Evolutionary conservation across 2,113 vertebrate species (phyloP).

Genomic region (Mungos mungo): DNA sequence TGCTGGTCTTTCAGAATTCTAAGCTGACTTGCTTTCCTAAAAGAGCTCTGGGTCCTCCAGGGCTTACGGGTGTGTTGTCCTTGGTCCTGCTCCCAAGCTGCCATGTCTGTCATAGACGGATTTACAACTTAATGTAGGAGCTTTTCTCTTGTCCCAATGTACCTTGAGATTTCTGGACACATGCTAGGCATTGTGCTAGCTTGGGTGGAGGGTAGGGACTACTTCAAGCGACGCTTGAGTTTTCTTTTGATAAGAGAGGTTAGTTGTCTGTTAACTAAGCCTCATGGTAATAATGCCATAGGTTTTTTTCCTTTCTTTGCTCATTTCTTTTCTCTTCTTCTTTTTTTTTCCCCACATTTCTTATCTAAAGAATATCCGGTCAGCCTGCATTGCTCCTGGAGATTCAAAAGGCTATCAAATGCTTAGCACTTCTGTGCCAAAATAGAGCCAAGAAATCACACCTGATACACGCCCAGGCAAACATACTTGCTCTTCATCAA

Average conservation of each 20-base stretch:
- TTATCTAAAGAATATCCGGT: background rate
- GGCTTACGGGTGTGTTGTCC: too few relatives aligned
- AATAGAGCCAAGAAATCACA: background rate
- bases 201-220: accelerated
- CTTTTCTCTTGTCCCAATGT: background rate
- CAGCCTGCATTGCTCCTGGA: background rate
- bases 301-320: background rate
- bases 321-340: background rate
- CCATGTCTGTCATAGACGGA: background rate
- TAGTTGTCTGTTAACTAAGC: background rate
- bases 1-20: background rate
- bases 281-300: background rate
- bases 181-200: background rate
- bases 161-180: background rate
- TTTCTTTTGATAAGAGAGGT: background rate
- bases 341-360: too few relatives aligned
- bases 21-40: background rate
- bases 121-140: background rate
- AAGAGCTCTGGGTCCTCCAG: background rate
- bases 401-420: background rate
- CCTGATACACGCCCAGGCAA: accelerated
- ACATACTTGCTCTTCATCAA: background rate
- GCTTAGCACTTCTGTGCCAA: background rate
- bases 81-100: background rate
- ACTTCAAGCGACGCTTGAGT: background rate